Base-by-base conservation (phyloP, 2,113 vertebrate genomes). In the Corythaixoides concolor region DNA sequence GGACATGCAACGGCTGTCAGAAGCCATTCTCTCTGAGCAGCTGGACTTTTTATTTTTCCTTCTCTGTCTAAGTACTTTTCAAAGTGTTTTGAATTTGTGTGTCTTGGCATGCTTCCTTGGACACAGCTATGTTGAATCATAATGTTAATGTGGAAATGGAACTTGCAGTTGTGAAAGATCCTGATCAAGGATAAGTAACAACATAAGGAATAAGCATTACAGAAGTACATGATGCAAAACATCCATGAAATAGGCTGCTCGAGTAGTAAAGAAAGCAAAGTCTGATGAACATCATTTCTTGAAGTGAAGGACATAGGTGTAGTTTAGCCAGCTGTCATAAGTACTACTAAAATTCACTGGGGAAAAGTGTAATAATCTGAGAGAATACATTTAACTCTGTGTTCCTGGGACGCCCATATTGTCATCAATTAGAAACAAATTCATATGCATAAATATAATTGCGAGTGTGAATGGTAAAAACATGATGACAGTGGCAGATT, bases 1-100 rank as follows among this genome's bases (percentile, higher is more conserved):
- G 53, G 70, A 69, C 82, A 28, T 33, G 24, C 4, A 19, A 30
- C 62, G 85, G 58, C 62, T 93, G 66, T 66, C 84, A 84, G 72
- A 86, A 90, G 4, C 26, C 77, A 59, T 74, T 63, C 66, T 78
- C 12, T 2, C 37, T 56, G 30, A 94, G 49, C 62, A 73, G 39
- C 53, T 85, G 85, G 62, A 89, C n/a, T 58, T 91, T 74, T 84
- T 68, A 50, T 70, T 93, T 88, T 95, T 60, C 59, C n/a, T 91
- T 63, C 39, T 89, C 45, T 85, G 35, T 43, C 63, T 45, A 27
- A 59, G 43, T 60, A 35, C 52, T 93, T 93, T 76, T 67, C 52
- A 68, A 68, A 76, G 33, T 62, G 28, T n/a, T 91, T 78, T 76
- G 82, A 76, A 95, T 85, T 85, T 88, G 64, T 83, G 49, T 35